Base-by-base conservation (phyloP, 2,113 vertebrate genomes). In the Leucopsar rothschildi region DNA sequence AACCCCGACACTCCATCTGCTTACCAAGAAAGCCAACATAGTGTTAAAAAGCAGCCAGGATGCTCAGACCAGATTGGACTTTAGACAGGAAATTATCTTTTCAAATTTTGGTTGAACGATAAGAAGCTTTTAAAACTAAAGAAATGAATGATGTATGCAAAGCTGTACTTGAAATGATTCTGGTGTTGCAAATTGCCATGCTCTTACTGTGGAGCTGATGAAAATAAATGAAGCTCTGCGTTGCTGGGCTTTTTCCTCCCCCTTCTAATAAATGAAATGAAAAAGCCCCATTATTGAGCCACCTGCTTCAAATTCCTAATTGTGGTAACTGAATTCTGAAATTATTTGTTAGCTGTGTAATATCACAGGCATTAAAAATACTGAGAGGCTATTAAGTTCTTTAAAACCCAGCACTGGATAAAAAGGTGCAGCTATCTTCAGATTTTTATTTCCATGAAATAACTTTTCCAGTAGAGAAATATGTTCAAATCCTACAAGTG, bases 241-340 rank as follows among this genome's bases (percentile, higher is more conserved):
- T 94, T 95, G 94, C 92, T 92, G 93, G 91, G 95, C 91, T 96
- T 93, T 90, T 94, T 94, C 83, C 78, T 83, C 95, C 94, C 96
- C 88, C 93, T 96, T 86, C 95, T 97, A 97, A 98, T 97, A 97
- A 98, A 97, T 97, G 95, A 97, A 97, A 98, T 98, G 97, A 97
- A 97, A 97, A 98, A 97, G 95, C 95, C 92, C 90, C 97, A 98
- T 98, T 98, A 98, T 98, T 97, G 97, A 96, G 97, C 98, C 98
- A 98, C 98, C 98, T 98, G 98, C 97, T 98, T 98, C 98, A 98
- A 97, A 97, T 97, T 98, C 97, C 97, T 98, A 98, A 98, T 97
- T 98, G 98, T 98, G 97, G 98, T 98, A 98, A 98, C 97, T 98
- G 98, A 97, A 98, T 98, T 98, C 98, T 98, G 97, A 96, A 98